Evolutionary conservation across 2,797 vertebrate species (phyloP).

Genomic region (Rhinichthys osculus): DNA sequence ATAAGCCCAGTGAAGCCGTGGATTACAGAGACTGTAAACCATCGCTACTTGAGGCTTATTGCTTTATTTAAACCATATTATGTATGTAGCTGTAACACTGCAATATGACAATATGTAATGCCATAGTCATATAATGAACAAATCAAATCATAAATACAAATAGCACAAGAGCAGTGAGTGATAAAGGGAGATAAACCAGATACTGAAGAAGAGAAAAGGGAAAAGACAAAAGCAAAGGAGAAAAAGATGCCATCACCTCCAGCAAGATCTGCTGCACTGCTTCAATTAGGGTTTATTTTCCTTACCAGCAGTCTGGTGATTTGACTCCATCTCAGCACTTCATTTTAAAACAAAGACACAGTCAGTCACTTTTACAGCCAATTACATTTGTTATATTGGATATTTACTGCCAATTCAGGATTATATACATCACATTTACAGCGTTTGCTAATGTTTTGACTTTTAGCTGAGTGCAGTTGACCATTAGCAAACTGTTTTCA

Average conservation of each 20-base stretch:
- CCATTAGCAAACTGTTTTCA: slow-evolving; percentile 40
- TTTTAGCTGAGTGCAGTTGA: slow-evolving; percentile 28
- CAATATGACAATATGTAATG: neutral
- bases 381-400: slow-evolving; percentile 41
- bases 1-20: neutral
- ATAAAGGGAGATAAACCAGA: neutral
- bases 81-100: neutral
- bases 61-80: neutral
- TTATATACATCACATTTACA: slow-evolving; percentile 21
- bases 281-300: slow-evolving; percentile 33
- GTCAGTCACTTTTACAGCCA: slow-evolving; percentile 48
- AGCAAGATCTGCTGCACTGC: slow-evolving; percentile 3
- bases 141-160: neutral
- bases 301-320: slow-evolving; percentile 14
- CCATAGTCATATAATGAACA: neutral
- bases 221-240: neutral
- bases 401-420: slow-evolving; percentile 43
- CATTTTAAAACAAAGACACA: slow-evolving; percentile 40
- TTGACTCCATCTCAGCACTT: slow-evolving; percentile 29
- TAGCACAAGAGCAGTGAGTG: neutral
- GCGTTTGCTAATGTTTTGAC: slow-evolving; percentile 41
- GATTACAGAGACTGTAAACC: neutral
- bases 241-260: neutral
- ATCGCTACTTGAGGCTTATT: neutral
- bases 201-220: neutral